Conservation (phyloP, 1,140 invertebrate genomes). For the Sarcophaga peregrina region DNA sequence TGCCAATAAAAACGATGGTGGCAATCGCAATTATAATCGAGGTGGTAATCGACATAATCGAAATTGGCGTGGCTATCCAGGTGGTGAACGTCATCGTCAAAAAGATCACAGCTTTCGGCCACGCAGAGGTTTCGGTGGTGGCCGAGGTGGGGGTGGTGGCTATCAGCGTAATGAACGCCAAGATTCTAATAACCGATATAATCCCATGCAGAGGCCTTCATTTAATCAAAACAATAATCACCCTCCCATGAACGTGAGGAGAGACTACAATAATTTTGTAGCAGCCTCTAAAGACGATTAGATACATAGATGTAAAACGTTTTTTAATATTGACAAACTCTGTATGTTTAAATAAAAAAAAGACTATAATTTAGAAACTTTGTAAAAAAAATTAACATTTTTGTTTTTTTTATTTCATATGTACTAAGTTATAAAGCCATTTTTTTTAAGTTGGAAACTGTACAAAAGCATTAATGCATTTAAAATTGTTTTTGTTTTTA, state of each 20-base stretch:
- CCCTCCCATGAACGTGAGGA: slow-evolving; percentile 55
- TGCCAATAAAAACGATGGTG: slow-evolving; percentile 26
- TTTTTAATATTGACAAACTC: not conserved
- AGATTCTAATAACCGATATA: not conserved
- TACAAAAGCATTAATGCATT: not conserved
- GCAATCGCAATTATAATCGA: slow-evolving; percentile 2
- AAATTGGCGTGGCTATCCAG: not conserved
- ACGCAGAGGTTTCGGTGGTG: slow-evolving; percentile 48
- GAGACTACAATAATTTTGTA: slow-evolving; percentile 63
- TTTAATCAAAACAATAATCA: not conserved
- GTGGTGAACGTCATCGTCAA: slow-evolving; percentile 41
- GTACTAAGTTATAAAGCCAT: not conserved
- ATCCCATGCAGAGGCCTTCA: not conserved
- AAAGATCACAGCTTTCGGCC: slow-evolving; percentile 49
- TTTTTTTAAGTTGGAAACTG: not conserved
- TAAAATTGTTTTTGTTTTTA: not conserved
- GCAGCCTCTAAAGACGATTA: slow-evolving; percentile 60
- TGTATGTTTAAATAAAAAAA: not conserved
- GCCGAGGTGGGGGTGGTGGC: slow-evolving; percentile 47
- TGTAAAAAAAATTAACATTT: not conserved
- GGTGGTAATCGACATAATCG: slow-evolving; percentile 2
- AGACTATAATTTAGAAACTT: not conserved
- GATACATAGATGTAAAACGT: slow-evolving; percentile 8
- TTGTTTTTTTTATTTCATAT: not conserved
- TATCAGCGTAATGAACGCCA: slow-evolving; percentile 17